These are phyloP conservation scores for Diloba caeruleocephala DNA, from an alignment of 2,888 invertebrate species.

Conservation along the genomic window DNA sequence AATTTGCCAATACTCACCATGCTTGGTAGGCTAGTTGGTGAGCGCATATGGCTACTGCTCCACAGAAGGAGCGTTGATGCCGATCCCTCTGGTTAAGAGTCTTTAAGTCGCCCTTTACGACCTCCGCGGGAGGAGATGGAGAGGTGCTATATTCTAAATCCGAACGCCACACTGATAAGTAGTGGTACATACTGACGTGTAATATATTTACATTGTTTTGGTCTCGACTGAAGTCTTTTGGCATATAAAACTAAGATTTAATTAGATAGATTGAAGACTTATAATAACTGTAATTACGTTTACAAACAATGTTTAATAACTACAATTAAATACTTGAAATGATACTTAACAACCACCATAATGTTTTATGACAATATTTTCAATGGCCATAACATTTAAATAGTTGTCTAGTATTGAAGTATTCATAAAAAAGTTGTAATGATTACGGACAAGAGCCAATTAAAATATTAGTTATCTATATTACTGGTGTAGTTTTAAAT, in stretches of 20 bases:
- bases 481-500: constrained; percentile 18
- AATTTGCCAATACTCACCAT: no score
- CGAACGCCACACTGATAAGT: no score
- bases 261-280: no score
- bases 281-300: not conserved
- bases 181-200: no score
- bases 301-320: constrained; percentile 4
- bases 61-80: no score
- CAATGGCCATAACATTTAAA: constrained; percentile 20
- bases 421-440: constrained; percentile 36
- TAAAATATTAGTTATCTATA: constrained; percentile 14
- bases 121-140: no score
- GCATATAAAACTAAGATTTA: no score
- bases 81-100: no score
- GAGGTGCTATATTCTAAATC: no score
- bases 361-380: constrained; percentile 25
- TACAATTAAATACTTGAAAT: constrained; percentile 11
- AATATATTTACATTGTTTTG: not conserved
- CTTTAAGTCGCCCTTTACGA: no score
- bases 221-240: not conserved
- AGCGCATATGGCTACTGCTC: no score
- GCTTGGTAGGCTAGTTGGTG: no score
- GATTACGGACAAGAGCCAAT: constrained; percentile 8
- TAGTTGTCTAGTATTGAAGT: constrained; percentile 7
- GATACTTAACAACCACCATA: constrained; percentile 22